These are phyloP conservation scores for Pangasianodon gigas DNA, from an alignment of 2,113 vertebrate genomes.

Conservation along the genomic window DNA sequence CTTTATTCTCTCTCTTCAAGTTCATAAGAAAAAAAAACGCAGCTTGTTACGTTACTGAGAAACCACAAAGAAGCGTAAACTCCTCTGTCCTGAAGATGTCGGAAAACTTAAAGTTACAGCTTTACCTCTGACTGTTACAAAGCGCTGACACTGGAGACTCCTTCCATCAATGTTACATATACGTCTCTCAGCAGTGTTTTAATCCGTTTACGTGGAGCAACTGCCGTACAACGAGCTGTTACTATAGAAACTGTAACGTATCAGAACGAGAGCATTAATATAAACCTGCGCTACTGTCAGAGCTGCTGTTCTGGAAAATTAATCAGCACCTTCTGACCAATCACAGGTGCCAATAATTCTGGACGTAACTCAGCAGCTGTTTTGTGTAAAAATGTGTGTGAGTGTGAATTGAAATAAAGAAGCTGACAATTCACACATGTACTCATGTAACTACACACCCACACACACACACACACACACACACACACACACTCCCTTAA, in stretches of 20 bases:
- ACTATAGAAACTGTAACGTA: not conserved
- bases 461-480: conserved; percentile 19
- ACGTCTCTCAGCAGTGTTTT: not conserved
- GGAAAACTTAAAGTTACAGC: not conserved
- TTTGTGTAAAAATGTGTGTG: not conserved
- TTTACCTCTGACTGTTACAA: not conserved
- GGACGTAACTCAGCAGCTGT: not conserved
- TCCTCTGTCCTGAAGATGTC: not conserved
- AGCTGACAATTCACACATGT: conserved; percentile 32
- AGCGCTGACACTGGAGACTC: not conserved
- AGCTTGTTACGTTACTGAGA: no score
- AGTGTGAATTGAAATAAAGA: not conserved
- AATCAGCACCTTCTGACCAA: not conserved
- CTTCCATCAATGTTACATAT: not conserved
- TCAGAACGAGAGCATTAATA: not conserved
- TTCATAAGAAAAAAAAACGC: no score
- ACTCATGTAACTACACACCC: conserved; percentile 34
- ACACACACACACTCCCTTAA: conserved; percentile 16
- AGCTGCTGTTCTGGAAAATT: not conserved
- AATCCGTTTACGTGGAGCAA: not conserved
- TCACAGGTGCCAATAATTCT: not conserved
- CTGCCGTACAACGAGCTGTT: not conserved
- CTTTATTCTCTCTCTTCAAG: no score
- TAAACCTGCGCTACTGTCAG: not conserved
- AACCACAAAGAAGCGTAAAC: not conserved